phyloP scores from a whole-genome alignment of 2,113 vertebrate genomes.

The Camelus dromedarius region DNA sequence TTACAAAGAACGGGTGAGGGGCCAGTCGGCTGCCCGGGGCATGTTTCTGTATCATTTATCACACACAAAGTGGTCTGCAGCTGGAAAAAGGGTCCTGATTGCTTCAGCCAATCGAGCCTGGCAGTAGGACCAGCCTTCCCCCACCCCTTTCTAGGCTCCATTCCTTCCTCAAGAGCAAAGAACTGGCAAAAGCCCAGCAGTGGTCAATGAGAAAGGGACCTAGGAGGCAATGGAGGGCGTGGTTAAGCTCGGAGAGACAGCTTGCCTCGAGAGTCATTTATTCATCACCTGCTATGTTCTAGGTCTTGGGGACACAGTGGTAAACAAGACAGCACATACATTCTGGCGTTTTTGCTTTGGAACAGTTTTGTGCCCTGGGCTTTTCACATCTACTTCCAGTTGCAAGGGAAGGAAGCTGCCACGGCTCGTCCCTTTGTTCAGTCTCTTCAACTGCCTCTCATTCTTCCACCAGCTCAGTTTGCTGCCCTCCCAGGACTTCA shows the following conservation, averaged over 20 bases:
- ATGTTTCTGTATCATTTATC: constrained; percentile 73
- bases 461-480: neutral
- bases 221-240: fast-evolving
- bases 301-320: neutral
- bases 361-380: neutral
- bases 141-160: neutral
- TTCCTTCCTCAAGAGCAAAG: neutral
- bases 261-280: neutral
- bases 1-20: constrained; percentile 70
- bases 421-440: neutral
- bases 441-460: neutral
- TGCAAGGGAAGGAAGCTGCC: neutral
- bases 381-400: constrained; percentile 2
- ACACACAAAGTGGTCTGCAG: constrained; percentile 65
- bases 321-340: neutral
- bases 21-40: constrained; percentile 70
- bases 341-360: neutral
- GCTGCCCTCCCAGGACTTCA: neutral
- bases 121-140: neutral
- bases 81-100: constrained; percentile 44
- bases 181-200: neutral
- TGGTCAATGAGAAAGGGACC: neutral
- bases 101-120: neutral
- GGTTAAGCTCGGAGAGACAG: neutral
- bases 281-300: neutral